Percentiles rank a stretch among this genome's conserved stretches.
Conservation (phyloP, 2,113 vertebrate genomes). For the Emydocephalus ijimae region DNA sequence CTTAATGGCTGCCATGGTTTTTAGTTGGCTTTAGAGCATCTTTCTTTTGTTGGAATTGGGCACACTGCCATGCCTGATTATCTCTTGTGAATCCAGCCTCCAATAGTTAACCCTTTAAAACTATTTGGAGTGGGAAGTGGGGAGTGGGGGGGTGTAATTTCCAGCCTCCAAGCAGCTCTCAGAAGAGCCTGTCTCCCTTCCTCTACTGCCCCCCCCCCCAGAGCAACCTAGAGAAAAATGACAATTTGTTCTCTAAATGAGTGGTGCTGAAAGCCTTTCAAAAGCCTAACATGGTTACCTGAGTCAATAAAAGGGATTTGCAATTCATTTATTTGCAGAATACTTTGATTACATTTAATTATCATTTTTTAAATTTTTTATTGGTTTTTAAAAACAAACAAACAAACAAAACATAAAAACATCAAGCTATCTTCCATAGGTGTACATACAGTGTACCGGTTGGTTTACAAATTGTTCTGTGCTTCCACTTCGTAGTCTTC, state of each 20-base stretch:
- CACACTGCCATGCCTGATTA: constrained; percentile 43
- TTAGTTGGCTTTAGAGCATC: constrained; percentile 47
- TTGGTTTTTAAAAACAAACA: too few relatives aligned
- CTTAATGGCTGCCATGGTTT: constrained; percentile 51
- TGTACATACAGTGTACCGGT: too few relatives aligned
- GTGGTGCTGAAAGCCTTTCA: neutral
- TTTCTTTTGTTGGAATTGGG: constrained; percentile 47
- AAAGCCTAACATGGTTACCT: neutral
- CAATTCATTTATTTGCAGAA: neutral
- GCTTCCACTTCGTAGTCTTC: too few relatives aligned
- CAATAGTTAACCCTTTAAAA: neutral
- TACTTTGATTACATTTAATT: neutral
- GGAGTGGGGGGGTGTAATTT: rapidly evolving
- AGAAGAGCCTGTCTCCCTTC: neutral
- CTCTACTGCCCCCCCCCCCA: rapidly evolving
- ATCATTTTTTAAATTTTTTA: neutral
- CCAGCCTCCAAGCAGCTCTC: neutral
- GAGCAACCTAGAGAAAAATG: neutral
- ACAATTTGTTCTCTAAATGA: neutral
- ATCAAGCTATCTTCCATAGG: too few relatives aligned
- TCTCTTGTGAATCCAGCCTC: constrained; percentile 31
- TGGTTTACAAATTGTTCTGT: too few relatives aligned
- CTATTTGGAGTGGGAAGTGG: neutral
- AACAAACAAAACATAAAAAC: too few relatives aligned
- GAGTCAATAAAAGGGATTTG: neutral